Conservation (phyloP, 2,113 vertebrate species). For the Sprattus sprattus region DNA sequence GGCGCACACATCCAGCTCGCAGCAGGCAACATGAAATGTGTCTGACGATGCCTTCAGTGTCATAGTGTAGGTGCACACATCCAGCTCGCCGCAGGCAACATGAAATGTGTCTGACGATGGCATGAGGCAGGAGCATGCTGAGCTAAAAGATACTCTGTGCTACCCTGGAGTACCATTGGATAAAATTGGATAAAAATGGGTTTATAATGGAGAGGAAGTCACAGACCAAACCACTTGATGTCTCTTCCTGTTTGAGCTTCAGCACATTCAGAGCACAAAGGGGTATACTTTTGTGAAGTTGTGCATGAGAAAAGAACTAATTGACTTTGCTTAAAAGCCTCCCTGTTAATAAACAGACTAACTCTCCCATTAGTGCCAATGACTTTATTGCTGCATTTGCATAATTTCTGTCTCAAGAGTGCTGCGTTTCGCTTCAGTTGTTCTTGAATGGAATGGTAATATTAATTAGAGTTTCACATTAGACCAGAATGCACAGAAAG, state of each 20-base stretch:
- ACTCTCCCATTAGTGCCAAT: neutral
- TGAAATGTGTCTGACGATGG: neutral
- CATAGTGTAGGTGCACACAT: conserved; percentile 62
- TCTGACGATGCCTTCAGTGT: conserved; percentile 62
- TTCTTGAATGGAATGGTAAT: neutral
- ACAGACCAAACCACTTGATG: neutral
- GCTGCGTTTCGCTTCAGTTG: neutral
- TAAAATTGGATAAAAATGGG: neutral
- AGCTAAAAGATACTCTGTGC: neutral
- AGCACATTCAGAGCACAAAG: neutral
- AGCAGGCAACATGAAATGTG: neutral
- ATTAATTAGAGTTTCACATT: neutral
- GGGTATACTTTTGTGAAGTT: conserved; percentile 32
- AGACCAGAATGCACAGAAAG: neutral
- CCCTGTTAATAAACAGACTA: conserved; percentile 22
- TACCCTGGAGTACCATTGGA: neutral
- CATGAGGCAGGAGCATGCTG: neutral
- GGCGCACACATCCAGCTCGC: conserved; percentile 37
- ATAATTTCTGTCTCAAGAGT: conserved; percentile 36
- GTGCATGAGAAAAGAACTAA: conserved; percentile 41
- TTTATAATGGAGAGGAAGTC: neutral
- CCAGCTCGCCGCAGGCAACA: too few species aligned
- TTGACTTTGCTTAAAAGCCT: conserved; percentile 51
- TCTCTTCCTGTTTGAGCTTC: neutral
- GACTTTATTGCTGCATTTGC: conserved; percentile 40